Evolutionary conservation across 2,113 vertebrate species (phyloP), one percentile per base, ranked within the genome.

Genomic region (Engraulis encrasicolus): DNA sequence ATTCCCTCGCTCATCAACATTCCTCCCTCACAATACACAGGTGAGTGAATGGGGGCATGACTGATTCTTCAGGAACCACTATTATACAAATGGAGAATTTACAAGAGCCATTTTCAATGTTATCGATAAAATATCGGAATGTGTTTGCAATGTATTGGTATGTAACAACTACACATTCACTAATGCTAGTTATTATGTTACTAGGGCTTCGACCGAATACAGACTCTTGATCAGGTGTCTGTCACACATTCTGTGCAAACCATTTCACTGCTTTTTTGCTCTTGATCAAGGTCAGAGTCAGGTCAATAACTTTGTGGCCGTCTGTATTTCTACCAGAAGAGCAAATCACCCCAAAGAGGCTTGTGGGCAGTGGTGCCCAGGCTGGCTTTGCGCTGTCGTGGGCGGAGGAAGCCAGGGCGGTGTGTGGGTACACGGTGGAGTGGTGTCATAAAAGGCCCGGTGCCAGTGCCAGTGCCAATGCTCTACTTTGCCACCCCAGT

Each of bases 361-460:
- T 88, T 50, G 19, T 81, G 45, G 89, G 88, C 36, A 78, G 71
- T n/a, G n/a, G n/a, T 78, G 1, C 34, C 3, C 19, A 6, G 11
- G 58, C 84, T 12, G 90, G 87, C 36, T 90, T 93, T 50, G 52
- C 45, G 48, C 83, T 94, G 66, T 80, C 83, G 9, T 94, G 93
- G 92, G 38, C 74, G 0, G 0, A 78, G 1, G 36, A 80, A 40
- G 82, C 84, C 9, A 50, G 20, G 6, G 82, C 85, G 71, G 89
- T 90, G 7, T 94, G 93, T 87, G 91, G 90, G 19, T 92, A 93
- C 40, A 89, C 80, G 2, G 87, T 94, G 61, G 91, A 94, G 54
- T 94, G 93, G 93, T 93, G 88, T 86, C 11, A 18, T 31, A 15
- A 58, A 81, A 88, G 89, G 86, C 52, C 31, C 4, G 17, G 0